Conservation (phyloP, 2,888 invertebrate species). For the Rhopalosiphum nymphaeae region DNA sequence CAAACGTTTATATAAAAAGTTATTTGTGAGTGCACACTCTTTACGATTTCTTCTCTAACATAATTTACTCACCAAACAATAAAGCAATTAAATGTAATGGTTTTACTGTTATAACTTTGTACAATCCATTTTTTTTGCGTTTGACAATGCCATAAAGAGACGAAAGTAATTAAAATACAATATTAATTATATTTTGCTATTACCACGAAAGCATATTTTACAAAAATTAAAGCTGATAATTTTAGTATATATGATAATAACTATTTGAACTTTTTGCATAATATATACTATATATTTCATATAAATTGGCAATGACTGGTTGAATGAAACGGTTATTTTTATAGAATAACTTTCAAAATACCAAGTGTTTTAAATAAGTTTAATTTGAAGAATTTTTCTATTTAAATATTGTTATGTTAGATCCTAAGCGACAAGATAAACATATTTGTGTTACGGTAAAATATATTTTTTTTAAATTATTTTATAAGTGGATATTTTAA, state of each 20-base stretch:
- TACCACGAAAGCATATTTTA: not conserved
- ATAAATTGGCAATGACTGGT: not conserved
- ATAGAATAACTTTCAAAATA: not conserved
- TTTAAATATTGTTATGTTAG: not conserved
- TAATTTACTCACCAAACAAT: not conserved
- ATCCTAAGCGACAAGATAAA: not conserved
- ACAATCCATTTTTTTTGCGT: not conserved
- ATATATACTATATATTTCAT: not conserved
- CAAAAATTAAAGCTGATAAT: not conserved
- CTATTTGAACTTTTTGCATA: not conserved
- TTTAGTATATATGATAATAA: not conserved
- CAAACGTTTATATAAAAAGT: not conserved
- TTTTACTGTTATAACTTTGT: not conserved
- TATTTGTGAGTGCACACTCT: not conserved
- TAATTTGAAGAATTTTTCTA: not conserved
- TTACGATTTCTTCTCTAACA: conserved; percentile 1
- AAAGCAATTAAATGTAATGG: not conserved
- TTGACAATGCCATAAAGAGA: not conserved
- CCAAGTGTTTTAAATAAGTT: not conserved
- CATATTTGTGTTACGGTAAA: not conserved
- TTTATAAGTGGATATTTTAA: not conserved
- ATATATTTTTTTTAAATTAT: not conserved
- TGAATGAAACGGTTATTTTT: not conserved
- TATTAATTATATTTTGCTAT: not conserved
- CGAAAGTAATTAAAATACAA: not conserved